These are phyloP conservation scores for Iselma pallidipennis DNA, from an alignment of 2,888 invertebrate species.

Conservation along the genomic window DNA sequence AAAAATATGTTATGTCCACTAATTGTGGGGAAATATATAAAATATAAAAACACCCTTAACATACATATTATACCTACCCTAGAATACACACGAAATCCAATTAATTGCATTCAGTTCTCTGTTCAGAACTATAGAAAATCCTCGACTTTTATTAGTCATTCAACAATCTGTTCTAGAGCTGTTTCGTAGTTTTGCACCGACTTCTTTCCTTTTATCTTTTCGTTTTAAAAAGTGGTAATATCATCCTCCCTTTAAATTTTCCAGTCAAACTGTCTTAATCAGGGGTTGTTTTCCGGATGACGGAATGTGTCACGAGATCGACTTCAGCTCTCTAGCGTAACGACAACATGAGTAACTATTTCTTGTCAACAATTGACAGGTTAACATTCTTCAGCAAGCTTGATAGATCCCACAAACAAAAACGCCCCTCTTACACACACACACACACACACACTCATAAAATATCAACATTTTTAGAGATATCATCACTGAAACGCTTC, in stretches of 20 bases:
- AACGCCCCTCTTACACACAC: too few species aligned
- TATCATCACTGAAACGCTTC: too few species aligned
- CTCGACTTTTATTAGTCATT: background rate
- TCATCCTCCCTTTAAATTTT: conserved; percentile 2
- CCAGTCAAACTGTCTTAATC: conserved; percentile 25
- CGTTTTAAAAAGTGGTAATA: background rate
- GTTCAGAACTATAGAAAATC: background rate
- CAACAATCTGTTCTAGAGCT: background rate
- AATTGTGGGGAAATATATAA: too few species aligned
- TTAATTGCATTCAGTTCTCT: background rate
- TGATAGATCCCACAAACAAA: conserved; percentile 13
- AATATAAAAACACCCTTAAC: too few species aligned
- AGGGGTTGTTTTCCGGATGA: conserved; percentile 25
- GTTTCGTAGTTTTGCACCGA: too few species aligned
- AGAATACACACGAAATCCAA: too few species aligned
- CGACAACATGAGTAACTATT: conserved; percentile 26
- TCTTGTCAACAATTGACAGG: conserved; percentile 26
- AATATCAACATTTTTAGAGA: too few species aligned
- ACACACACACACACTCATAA: too few species aligned
- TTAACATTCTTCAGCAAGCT: conserved; percentile 19
- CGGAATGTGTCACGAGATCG: conserved; percentile 16
- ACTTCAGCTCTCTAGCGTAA: conserved; percentile 17
- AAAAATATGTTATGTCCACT: too few species aligned
- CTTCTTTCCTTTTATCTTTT: background rate
- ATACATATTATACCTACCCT: too few species aligned